Evolutionary conservation across 2,888 invertebrate genomes (phyloP), one percentile per base, ranked within the genome.

Genomic region (Agonopterix heracliana): DNA sequence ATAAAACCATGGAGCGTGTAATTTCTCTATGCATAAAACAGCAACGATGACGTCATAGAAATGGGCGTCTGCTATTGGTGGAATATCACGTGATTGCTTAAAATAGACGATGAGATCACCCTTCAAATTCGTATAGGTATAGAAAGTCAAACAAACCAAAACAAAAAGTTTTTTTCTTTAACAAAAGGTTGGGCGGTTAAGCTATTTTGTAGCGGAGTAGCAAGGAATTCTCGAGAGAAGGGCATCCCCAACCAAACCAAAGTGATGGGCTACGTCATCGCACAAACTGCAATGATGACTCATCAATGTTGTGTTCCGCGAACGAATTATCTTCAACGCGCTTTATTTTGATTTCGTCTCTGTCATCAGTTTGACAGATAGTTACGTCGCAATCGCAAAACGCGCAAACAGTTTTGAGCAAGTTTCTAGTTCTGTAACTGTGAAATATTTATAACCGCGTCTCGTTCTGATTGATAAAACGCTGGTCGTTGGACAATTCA

Each of bases 281-380:
- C 68, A 63, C 71, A 71, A 51, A 48, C 36, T 77, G 71, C 73
- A 74, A 64, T 68, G 80, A 81, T 85, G 83, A 83, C 66, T 86
- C 87, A 87, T 76, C 79, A 79, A 75, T 87, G 86, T 86, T 86
- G 77, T 81, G 75, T 66, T 78, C 72, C 65, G 71, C 68, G 76
- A 62, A 64, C 71, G 67, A 63, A 61, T 72, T 69, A 74, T 73
- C 70, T 78, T 68, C 62, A 59, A 66, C 57, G 68, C 67, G 70
- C 68, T 71, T 67, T 75, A 70, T 68, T 80, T 73, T 75, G 71
- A 72, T 74, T 68, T 71, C 60, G 59, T 59, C 68, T 54, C 73
- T 77, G 76, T 79, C 78, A 78, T 67, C n/a, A 70, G 55, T 69
- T 75, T 80, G 81, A 81, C 82, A 81, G 66, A 68, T 71, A 64